Conservation (phyloP, 2,113 vertebrate genomes). For the Thinocorus orbignyianus region DNA sequence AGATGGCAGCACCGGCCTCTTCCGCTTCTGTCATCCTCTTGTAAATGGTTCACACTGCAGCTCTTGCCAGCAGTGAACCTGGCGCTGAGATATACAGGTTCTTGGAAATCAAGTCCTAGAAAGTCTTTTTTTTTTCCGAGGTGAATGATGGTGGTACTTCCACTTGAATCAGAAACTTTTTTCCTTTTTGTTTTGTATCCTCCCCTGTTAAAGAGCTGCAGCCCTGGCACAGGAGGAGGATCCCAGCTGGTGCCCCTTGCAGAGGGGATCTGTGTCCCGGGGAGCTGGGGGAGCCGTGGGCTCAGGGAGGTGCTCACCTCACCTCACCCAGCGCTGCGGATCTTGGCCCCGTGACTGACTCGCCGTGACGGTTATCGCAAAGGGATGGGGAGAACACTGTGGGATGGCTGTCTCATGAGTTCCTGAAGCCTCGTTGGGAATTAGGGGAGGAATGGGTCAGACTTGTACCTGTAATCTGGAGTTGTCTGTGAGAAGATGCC, state of each 20-base stretch:
- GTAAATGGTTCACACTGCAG: conserved; percentile 37
- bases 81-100: background rate
- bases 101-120: conserved; percentile 13
- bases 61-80: background rate
- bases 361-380: accelerated
- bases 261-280: background rate
- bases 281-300: background rate
- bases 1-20: background rate
- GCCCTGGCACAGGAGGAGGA: conserved; percentile 10
- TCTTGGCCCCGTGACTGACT: background rate
- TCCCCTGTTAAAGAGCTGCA: conserved; percentile 29
- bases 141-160: conserved; percentile 36
- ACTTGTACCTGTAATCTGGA: background rate
- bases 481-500: background rate
- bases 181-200: background rate
- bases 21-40: conserved; percentile 10
- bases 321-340: background rate
- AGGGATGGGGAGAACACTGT: background rate
- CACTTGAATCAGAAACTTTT: conserved; percentile 36
- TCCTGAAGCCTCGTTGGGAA: background rate
- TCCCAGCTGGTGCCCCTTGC: background rate
- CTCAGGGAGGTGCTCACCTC: background rate
- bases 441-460: background rate
- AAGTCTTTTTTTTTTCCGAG: background rate
- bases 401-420: background rate